Conservation (phyloP, 2,113 vertebrate species). For the Hydrolagus affinis region DNA sequence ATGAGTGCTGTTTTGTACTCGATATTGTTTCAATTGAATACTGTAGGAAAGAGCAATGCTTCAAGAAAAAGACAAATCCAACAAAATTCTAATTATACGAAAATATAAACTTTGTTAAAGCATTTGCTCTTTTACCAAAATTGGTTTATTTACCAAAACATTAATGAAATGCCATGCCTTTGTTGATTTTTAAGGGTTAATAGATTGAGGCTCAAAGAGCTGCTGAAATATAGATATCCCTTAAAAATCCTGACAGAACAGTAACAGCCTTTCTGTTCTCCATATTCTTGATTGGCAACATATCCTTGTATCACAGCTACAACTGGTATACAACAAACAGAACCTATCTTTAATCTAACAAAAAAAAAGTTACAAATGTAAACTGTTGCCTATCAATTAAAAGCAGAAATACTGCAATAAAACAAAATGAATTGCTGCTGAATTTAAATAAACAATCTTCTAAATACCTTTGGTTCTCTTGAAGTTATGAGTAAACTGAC, state of each 20-base stretch:
- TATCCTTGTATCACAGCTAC: not conserved
- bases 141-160: not conserved
- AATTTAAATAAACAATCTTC: not conserved
- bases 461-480: conserved; percentile 2
- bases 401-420: not conserved
- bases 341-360: not conserved
- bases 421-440: not conserved
- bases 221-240: not conserved
- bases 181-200: not conserved
- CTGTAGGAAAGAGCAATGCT: not conserved
- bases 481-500: not conserved
- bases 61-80: not conserved
- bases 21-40: not conserved
- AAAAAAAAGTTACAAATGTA: not conserved
- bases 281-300: not conserved
- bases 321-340: not conserved
- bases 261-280: not conserved
- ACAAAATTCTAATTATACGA: not conserved
- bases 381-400: not conserved
- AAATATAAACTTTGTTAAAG: not conserved
- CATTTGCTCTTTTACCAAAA: not conserved
- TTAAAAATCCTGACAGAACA: not conserved
- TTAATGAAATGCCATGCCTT: not conserved
- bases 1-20: not conserved
- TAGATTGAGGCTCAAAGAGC: not conserved